A percentile compares a stretch with the other conserved stretches of the same genome.
Conservation (phyloP, 92 coral and sea anemone genomes). For the Pocillopora meandrina region DNA sequence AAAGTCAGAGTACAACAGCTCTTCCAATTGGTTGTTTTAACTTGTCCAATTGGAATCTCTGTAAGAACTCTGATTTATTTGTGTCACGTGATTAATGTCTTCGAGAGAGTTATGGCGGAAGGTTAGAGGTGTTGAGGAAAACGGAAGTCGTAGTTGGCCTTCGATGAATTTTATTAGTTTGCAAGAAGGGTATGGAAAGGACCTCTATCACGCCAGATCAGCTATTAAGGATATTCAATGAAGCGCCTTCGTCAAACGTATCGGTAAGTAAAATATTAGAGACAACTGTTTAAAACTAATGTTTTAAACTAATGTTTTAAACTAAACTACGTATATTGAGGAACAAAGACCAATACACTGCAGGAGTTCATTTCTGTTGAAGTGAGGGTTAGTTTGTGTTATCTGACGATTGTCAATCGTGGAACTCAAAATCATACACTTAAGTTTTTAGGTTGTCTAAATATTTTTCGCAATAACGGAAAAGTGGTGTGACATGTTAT, state of each 20-base stretch:
- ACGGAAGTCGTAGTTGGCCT: conserved; percentile 32
- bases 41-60: conserved; percentile 23
- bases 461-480: too few relatives aligned
- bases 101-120: conserved; percentile 56
- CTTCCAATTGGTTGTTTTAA: conserved; percentile 28
- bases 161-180: conserved; percentile 8
- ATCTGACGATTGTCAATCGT: too few relatives aligned
- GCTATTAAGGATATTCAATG: conserved; percentile 67
- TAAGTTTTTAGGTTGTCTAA: too few relatives aligned
- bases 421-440: too few relatives aligned
- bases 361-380: too few relatives aligned
- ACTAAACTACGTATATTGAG: too few relatives aligned
- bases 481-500: too few relatives aligned
- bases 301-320: too few relatives aligned
- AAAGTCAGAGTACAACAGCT: not conserved
- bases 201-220: conserved; percentile 77
- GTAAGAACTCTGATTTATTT: conserved; percentile 1
- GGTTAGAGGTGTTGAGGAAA: conserved; percentile 13
- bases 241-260: conserved; percentile 72
- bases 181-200: conserved; percentile 74
- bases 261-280: conserved; percentile 62
- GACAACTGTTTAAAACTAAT: too few relatives aligned
- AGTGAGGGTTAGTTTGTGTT: too few relatives aligned
- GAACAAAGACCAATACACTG: too few relatives aligned
- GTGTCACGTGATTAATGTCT: conserved; percentile 48